Evolutionary conservation across 2,113 vertebrate species (phyloP), one percentile per base, ranked within the genome.

Genomic region (Thinocorus orbignyianus): DNA sequence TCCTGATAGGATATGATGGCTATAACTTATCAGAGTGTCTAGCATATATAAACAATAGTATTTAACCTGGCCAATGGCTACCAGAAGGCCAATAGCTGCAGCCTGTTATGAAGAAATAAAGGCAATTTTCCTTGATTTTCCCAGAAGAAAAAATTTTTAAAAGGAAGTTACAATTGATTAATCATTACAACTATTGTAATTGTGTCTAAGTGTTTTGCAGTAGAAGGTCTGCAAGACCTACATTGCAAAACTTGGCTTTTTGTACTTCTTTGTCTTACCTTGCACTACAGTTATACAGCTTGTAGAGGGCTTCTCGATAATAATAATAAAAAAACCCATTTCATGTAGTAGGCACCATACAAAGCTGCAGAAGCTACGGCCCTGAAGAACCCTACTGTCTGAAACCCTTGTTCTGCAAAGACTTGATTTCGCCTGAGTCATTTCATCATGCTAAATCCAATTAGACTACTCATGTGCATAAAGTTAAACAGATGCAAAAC

Each of bases 401-500:
- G 68, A 92, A 93, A 93, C 22, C 65, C 86, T 89, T 60, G 46
- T 86, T 88, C 65, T 86, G 73, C 72, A 93, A 79, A 87, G 55
- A 91, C 69, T 91, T 76, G 72, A 93, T 86, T 90, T 92, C 2
- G 0, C 73, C 74, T 88, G 81, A 92, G 73, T 81, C 77, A 78
- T 89, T 95, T 86, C 69, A 92, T 95, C 69, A 93, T 77, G 81
- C 52, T 78, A 95, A 95, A 95, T 93, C 70, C 42, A 87, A 93
- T 96, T 86, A 95, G 86, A 81, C 69, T 91, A 95, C 86, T 91
- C 94, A 86, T 73, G 91, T 93, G 91, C 81, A 89, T 68, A 24
- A 74, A 95, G 51, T 91, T 95, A 95, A 95, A 78, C 89, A 95
- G 94, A 96, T 95, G 95, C 86, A 95, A 95, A 96, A 95, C 80